A percentile compares a stretch with the other conserved stretches of the same genome.
These are phyloP conservation scores for Eclectus roratus DNA, from an alignment of 2,113 vertebrate genomes.

Conservation along the genomic window DNA sequence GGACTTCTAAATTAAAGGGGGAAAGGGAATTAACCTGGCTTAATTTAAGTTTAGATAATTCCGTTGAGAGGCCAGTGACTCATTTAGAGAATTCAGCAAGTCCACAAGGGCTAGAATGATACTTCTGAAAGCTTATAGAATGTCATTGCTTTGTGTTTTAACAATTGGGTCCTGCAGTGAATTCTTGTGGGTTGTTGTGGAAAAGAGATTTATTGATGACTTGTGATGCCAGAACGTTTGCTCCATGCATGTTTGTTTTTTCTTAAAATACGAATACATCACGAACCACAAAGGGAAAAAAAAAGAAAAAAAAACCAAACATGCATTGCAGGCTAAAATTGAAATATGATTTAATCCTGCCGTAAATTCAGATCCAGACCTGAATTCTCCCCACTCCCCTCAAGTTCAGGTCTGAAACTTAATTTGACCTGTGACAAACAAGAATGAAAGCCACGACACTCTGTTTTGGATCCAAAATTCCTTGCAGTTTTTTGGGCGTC, in stretches of 20 bases:
- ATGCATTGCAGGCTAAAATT: background rate
- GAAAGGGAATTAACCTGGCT: constrained; percentile 34
- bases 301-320: too few relatives aligned
- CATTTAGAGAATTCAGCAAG: constrained; percentile 48
- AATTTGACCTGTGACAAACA: constrained; percentile 4
- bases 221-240: background rate
- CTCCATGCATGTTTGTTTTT: background rate
- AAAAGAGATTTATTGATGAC: constrained; percentile 34
- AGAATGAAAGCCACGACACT: background rate
- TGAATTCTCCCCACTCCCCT: background rate
- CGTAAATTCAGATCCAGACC: background rate
- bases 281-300: background rate
- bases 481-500: constrained; percentile 23
- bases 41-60: constrained; percentile 45
- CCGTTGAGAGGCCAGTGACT: constrained; percentile 38
- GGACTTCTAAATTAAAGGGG: constrained; percentile 34
- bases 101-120: constrained; percentile 26
- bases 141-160: constrained; percentile 36
- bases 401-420: background rate
- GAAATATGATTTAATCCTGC: background rate
- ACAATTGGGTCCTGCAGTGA: constrained; percentile 37
- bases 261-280: background rate
- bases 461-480: background rate
- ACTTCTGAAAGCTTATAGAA: constrained; percentile 52
- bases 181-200: constrained; percentile 51